phyloP scores from a whole-genome alignment of 1,140 invertebrate genomes.

The Drosophila nigromelanica region DNA sequence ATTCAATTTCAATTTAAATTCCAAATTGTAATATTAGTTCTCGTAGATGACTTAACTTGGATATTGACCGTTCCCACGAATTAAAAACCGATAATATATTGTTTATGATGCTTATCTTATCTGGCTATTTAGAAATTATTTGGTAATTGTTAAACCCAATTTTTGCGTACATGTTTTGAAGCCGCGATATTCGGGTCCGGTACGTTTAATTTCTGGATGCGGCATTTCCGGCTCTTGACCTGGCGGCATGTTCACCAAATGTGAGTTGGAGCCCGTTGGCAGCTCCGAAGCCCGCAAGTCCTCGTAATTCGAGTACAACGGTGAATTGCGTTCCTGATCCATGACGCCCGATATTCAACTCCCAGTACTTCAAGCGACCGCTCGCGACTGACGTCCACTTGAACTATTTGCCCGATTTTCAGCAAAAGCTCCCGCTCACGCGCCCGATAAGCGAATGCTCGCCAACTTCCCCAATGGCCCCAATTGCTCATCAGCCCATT shows the following conservation, averaged over 20 bases:
- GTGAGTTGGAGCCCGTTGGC: constrained; percentile 46
- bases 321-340: constrained; percentile 31
- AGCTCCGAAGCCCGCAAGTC: constrained; percentile 56
- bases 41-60: not conserved
- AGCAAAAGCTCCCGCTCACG: constrained; percentile 4
- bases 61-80: not conserved
- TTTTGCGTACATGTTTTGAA: constrained; percentile 59
- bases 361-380: not conserved
- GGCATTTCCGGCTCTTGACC: not conserved
- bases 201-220: not conserved
- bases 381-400: not conserved
- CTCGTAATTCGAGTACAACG: constrained; percentile 66
- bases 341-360: not conserved
- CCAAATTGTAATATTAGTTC: too few species aligned
- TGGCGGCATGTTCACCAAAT: constrained; percentile 48
- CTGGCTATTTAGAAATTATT: not conserved
- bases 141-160: not conserved
- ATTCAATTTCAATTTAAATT: too few species aligned
- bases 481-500: not conserved
- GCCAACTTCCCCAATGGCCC: not conserved
- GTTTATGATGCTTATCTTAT: constrained; percentile 8
- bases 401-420: not conserved
- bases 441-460: not conserved
- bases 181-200: constrained; percentile 42
- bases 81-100: not conserved